Evolutionary conservation across 1,140 invertebrate species (phyloP).

Genomic region (Cataglyphis hispanica): DNA sequence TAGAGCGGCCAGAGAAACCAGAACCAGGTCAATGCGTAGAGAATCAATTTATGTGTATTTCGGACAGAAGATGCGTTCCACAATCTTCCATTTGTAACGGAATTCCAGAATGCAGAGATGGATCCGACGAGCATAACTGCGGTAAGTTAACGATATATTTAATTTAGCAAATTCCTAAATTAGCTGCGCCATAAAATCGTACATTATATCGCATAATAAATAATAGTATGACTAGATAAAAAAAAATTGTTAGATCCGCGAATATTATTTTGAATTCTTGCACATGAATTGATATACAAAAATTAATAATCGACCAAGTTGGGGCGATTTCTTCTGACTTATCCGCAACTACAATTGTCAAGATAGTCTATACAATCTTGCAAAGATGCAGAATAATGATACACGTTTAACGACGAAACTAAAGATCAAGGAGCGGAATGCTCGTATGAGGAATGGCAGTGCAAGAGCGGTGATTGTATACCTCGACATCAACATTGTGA

Average conservation of each 20-base stretch:
- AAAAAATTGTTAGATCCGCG: neutral
- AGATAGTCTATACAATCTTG: conserved; percentile 6
- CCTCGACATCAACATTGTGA: conserved; percentile 87
- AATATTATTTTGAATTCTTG: neutral
- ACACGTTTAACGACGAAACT: conserved; percentile 36
- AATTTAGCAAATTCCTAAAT: neutral
- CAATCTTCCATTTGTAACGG: conserved; percentile 88
- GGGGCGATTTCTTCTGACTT: neutral
- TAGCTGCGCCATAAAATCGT: neutral
- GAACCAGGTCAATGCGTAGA: conserved; percentile 81
- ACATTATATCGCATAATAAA: neutral
- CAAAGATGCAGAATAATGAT: conserved; percentile 25
- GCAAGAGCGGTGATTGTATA: conserved; percentile 90
- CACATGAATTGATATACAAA: neutral
- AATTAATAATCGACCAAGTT: neutral
- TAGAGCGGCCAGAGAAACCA: conserved; percentile 23
- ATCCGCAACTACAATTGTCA: neutral
- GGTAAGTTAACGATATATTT: conserved; percentile 84
- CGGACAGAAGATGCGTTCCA: conserved; percentile 86
- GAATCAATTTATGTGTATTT: conserved; percentile 86
- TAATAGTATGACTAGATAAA: neutral
- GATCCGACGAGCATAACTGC: conserved; percentile 92
- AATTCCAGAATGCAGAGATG: conserved; percentile 90
- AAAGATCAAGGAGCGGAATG: conserved; percentile 75
- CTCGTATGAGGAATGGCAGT: conserved; percentile 84